Evolutionary conservation across 2,797 vertebrate genomes (phyloP).

Genomic region (Loris lydekkerianus): DNA sequence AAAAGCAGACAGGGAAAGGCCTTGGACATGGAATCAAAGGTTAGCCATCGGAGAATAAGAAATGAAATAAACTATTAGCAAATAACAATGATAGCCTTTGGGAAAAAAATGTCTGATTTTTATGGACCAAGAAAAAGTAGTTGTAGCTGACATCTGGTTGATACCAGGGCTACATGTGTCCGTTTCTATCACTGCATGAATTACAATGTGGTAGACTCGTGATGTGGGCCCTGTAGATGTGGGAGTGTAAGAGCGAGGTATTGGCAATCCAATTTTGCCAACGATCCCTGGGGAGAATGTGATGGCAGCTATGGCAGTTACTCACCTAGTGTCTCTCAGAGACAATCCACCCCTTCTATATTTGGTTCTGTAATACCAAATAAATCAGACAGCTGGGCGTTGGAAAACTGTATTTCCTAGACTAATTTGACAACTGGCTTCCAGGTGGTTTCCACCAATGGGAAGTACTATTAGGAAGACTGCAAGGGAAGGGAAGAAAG

Average conservation of each 20-base stretch:
- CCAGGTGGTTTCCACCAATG: not conserved
- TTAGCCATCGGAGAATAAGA: conserved; percentile 58
- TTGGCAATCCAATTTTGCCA: not conserved
- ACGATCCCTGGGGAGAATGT: not conserved
- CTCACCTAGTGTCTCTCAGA: not conserved
- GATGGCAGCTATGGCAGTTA: not conserved
- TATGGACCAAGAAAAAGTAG: conserved; percentile 32
- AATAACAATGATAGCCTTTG: conserved; percentile 51
- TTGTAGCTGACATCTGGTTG: conserved; percentile 29
- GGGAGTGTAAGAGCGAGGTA: not conserved
- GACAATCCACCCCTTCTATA: not conserved
- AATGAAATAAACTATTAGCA: conserved; percentile 71
- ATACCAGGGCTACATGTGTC: not conserved
- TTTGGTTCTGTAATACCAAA: not conserved
- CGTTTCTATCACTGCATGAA: not conserved
- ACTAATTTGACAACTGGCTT: not conserved
- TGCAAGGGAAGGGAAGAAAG: not conserved
- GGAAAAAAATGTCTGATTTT: not conserved
- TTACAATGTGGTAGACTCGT: not conserved
- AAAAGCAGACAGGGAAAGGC: conserved; percentile 61
- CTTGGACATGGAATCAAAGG: conserved; percentile 52
- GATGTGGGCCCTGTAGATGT: not conserved
- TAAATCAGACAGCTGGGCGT: not conserved
- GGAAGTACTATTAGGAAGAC: not conserved
- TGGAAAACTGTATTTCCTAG: not conserved